Base-by-base conservation (phyloP, 2,888 invertebrate species). In the Mactromeris polynyma region DNA sequence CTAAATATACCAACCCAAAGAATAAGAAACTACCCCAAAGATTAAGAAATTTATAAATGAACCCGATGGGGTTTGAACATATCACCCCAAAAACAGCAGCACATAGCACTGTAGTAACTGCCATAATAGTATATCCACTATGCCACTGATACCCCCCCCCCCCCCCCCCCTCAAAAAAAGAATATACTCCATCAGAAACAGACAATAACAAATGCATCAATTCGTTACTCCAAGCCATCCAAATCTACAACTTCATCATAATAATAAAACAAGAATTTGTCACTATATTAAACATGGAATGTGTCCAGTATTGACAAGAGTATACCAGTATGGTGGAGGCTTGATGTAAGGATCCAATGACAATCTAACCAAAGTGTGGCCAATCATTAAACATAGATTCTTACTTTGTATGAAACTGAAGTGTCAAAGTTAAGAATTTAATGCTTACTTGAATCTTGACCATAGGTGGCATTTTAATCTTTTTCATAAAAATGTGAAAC, bases 381-480 rank as follows among this genome's bases (percentile, higher is more conserved):
- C n/a, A 64, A 64, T 64, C 9, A 64, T 64, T n/a, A 64, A 58
- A 64, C n/a, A 26, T 46, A 46, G 26, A 64, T 64, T 64, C 3
- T 26, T 64, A 26, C n/a, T 26, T 26, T 64, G 58, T 26, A 26
- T 26, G 58, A 64, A 64, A 26, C n/a, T 26, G 6, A 64, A 64
- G 58, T 64, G 58, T 64, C 58, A 64, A 64, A 64, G 6, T 64
- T 1, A 64, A 64, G 26, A 9, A 64, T 26, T 26, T 7, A 46
- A 46, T 64, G 58, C 26, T 26, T 64, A 64, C 26, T 64, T 2
- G n/a, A 64, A 4, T 26, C 26, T 64, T 64, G 58, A 64, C 58
- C 58, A 64, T 26, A 64, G 58, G 58, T 64, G 58, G 58, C 26
- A 64, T 64, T 64, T 64, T 64, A 64, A 64, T 64, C 58, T 26